Evolutionary conservation across 1,140 invertebrate species (phyloP).

Genomic region (Orius laevigatus): DNA sequence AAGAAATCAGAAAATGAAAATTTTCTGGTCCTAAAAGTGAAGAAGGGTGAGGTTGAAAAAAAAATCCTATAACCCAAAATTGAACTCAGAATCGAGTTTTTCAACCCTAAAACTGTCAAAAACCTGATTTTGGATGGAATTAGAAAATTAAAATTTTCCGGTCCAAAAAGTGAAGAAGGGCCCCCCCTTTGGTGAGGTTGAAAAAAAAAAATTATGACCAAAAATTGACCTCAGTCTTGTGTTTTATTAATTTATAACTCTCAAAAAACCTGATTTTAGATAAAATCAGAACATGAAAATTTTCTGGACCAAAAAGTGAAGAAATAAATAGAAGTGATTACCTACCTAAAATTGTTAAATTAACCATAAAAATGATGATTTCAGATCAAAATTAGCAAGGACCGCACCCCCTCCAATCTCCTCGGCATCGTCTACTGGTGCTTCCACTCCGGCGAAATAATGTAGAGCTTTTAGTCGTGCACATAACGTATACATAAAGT

Average conservation of each 20-base stretch:
- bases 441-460: constrained; percentile 11
- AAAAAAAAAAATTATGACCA: no score
- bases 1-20: no score
- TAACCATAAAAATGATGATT: neutral
- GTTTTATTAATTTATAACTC: neutral
- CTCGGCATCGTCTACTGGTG: neutral
- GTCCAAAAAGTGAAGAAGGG: no score
- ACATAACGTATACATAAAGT: neutral
- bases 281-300: no score
- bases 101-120: no score
- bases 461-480: neutral
- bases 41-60: neutral
- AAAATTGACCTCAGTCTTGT: neutral
- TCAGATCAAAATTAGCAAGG: constrained; percentile 11
- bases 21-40: no score
- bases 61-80: neutral
- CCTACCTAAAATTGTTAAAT: neutral
- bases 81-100: neutral
- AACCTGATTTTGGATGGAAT: no score
- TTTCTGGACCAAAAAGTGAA: no score
- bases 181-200: no score
- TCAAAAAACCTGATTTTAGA: no score
- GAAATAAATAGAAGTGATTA: no score
- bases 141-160: no score
- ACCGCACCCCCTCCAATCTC: neutral